Base-by-base conservation (phyloP, 2,888 invertebrate genomes). In the Rotaria socialis region DNA sequence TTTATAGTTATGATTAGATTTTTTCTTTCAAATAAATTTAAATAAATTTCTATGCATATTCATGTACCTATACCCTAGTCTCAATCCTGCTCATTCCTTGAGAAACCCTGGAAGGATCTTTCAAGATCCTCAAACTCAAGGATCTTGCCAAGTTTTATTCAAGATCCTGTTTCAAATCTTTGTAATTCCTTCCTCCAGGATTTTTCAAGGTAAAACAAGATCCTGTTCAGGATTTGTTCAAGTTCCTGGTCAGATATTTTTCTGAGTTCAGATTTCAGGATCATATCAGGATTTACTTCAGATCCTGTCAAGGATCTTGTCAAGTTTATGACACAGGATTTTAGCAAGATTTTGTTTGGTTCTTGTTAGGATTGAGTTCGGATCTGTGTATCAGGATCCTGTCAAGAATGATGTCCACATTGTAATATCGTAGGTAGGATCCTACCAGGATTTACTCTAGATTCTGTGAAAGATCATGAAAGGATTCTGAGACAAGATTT, bases 91-190 rank as follows among this genome's bases (percentile, higher is more conserved):
- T n/a, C n/a, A n/a, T n/a, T n/a, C n/a, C n/a, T n/a, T n/a, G n/a
- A n/a, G n/a, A n/a, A n/a, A n/a, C n/a, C n/a, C n/a, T n/a, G 43
- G 24, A 16, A 43, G 41, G 74, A n/a, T 41, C 16, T 22, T 41
- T 27, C 16, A 7, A 41, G 74, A 74, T 74, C 74, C 74, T 41
- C 41, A 74, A 35, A 10, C 16, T 22, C 35, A 24, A 41, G 74
- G 74, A 74, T 74, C 43, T 22, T 22, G 43, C n/a, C 58, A 60
- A 60, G 58, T n/a, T 24, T 60, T 7, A 60, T 19, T n/a, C 22
- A 60, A n/a, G 58, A 60, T 60, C 58, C 58, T 60, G 58, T 60
- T 60, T 24, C n/a, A n/a, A n/a, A 24, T 60, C 58, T n/a, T 60
- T n/a, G 58, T 60, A 7, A n/a, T 60, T 60, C 58, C 58, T 60